phyloP scores from a whole-genome alignment of 1,140 invertebrate species.

The Proales similis region DNA sequence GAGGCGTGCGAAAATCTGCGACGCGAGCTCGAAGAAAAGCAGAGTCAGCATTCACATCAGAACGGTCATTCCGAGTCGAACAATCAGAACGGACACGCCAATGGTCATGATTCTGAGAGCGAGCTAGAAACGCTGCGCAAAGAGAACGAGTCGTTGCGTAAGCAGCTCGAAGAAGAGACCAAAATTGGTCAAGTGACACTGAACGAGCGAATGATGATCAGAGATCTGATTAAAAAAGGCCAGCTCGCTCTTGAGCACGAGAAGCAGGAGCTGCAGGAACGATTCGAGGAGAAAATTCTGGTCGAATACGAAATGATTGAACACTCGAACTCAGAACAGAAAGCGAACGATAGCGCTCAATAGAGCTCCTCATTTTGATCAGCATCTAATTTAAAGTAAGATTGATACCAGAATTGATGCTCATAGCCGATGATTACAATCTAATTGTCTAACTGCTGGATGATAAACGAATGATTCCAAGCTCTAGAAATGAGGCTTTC shows the following conservation, averaged over 20 bases:
- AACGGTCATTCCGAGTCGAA: neutral
- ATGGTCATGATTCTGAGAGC: neutral
- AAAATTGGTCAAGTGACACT: constrained; percentile 10
- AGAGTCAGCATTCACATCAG: neutral
- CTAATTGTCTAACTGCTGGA: too few relatives aligned
- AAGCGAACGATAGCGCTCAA: too few relatives aligned
- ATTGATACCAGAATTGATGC: too few relatives aligned
- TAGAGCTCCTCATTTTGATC: too few relatives aligned
- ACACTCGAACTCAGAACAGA: too few relatives aligned
- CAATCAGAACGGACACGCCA: constrained; percentile 6
- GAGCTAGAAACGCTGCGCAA: constrained; percentile 6
- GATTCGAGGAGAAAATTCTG: constrained; percentile 21
- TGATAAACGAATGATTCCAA: too few relatives aligned
- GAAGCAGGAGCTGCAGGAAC: constrained; percentile 5
- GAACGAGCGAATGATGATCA: constrained; percentile 10
- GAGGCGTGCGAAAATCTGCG: neutral
- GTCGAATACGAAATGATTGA: too few relatives aligned
- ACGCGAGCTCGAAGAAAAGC: neutral
- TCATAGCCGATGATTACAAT: too few relatives aligned
- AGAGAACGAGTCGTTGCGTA: constrained; percentile 22
- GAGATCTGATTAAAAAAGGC: constrained; percentile 30
- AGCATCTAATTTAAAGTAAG: too few relatives aligned
- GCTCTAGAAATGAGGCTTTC: too few relatives aligned
- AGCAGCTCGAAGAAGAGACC: constrained; percentile 29
- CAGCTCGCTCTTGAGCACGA: constrained; percentile 27